A percentile compares a stretch with the other conserved stretches of the same genome.
These are phyloP conservation scores for Crotalus tigris DNA, from an alignment of 2,113 vertebrate genomes.

Conservation along the genomic window DNA sequence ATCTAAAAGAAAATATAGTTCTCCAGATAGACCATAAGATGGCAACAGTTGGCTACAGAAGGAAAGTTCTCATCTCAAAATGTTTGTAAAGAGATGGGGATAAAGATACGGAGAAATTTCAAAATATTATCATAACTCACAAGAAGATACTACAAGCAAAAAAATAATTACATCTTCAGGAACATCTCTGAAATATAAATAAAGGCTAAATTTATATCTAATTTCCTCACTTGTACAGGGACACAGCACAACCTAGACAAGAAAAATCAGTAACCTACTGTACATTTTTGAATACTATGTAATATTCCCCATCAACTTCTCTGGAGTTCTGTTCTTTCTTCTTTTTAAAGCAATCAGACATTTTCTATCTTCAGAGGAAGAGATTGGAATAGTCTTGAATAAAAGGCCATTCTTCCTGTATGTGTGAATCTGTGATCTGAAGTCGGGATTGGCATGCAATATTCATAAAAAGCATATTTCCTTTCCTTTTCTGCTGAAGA, in stretches of 20 bases:
- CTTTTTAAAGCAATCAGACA: neutral
- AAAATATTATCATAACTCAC: neutral
- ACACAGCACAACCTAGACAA: neutral
- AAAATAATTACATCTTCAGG: neutral
- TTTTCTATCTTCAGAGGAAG: neutral
- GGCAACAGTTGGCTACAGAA: neutral
- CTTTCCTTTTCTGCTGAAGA: neutral
- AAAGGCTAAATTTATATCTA: neutral
- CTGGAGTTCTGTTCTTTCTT: neutral
- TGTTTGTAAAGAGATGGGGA: neutral
- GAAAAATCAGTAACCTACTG: neutral
- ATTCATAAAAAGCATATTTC: neutral
- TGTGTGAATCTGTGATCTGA: neutral
- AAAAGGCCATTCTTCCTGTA: neutral
- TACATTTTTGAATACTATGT: neutral
- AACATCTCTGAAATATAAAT: neutral
- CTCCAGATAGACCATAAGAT: neutral
- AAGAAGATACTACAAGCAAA: neutral
- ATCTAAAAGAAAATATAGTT: neutral
- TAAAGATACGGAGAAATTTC: neutral
- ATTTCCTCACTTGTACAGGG: neutral
- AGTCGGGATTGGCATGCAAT: neutral
- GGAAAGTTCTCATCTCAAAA: neutral
- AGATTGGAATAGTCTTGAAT: neutral
- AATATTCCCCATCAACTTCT: neutral